A percentile compares a stretch with the other conserved stretches of the same genome.
Conservation (phyloP, 2,888 invertebrate genomes). For the Rhogogaster chlorosoma region DNA sequence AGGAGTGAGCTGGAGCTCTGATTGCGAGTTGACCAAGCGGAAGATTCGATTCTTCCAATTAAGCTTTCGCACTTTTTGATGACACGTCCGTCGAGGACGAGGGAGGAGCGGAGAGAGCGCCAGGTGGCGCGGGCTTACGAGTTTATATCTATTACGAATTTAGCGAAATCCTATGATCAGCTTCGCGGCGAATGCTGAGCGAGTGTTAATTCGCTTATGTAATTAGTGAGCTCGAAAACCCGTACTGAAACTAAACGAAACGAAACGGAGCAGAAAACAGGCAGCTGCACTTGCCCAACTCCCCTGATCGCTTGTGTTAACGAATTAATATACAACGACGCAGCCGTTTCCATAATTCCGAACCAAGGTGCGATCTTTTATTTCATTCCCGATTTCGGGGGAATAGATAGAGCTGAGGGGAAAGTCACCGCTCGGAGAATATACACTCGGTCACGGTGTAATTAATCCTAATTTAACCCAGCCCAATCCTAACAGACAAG, state of each 20-base stretch:
- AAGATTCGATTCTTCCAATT: slow-evolving; percentile 75
- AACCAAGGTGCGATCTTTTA: slow-evolving; percentile 28
- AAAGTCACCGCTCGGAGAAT: not conserved
- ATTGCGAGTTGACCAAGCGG: slow-evolving; percentile 72
- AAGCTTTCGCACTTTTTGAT: slow-evolving; percentile 77
- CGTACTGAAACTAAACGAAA: not conserved
- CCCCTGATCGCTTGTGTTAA: slow-evolving; percentile 10
- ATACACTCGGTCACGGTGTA: not conserved
- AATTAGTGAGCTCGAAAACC: slow-evolving; percentile 32
- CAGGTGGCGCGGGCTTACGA: slow-evolving; percentile 15
- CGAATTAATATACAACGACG: slow-evolving; percentile 48
- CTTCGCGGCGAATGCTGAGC: slow-evolving; percentile 23
- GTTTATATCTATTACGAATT: slow-evolving; percentile 9
- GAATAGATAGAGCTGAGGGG: not conserved
- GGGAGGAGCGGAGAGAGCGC: not conserved
- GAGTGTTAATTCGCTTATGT: slow-evolving; percentile 46
- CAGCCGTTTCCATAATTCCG: slow-evolving; percentile 42
- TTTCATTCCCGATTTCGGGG: slow-evolving; percentile 11
- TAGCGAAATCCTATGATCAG: slow-evolving; percentile 26
- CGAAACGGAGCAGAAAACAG: not conserved
- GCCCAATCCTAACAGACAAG: slow-evolving; percentile 33
- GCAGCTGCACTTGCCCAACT: slow-evolving; percentile 20
- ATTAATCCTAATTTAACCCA: slow-evolving; percentile 20
- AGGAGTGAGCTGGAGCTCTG: slow-evolving; percentile 65
- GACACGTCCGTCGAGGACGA: slow-evolving; percentile 63